phyloP scores from a whole-genome alignment of 35 echinoderm and acorn worm genomes.

The Amphiura filiformis region DNA sequence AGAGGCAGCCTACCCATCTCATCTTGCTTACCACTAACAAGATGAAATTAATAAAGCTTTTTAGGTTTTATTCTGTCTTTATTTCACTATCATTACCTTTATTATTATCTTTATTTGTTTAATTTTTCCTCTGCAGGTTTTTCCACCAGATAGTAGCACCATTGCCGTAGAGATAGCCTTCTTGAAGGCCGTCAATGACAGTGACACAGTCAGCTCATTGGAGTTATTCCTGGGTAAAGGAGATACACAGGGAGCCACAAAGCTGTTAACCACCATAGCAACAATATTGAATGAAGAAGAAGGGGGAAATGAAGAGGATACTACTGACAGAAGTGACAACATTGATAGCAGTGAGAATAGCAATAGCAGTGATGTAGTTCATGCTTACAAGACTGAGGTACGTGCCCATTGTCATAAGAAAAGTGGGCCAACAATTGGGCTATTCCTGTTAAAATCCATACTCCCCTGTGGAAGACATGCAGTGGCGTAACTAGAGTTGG shows the following conservation, averaged over 20 bases:
- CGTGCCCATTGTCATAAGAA: not conserved
- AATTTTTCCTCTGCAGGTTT: no score
- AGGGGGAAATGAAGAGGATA: not conserved
- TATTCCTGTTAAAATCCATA: no score
- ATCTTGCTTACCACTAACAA: no score
- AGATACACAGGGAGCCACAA: conserved; percentile 51
- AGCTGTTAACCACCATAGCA: conserved; percentile 44
- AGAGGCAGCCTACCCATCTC: no score
- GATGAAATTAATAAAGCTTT: no score
- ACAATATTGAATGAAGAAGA: conserved; percentile 49
- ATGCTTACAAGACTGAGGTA: conserved; percentile 1
- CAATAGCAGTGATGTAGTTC: not conserved
- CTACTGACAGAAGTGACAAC: not conserved
- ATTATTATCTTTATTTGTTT: no score
- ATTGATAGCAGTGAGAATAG: not conserved
- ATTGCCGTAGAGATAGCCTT: not conserved
- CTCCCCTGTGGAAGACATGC: no score
- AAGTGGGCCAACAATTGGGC: no score
- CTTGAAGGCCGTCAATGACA: conserved; percentile 25
- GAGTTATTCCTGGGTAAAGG: conserved; percentile 49
- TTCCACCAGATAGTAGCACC: conserved; percentile 50
- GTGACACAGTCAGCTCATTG: conserved; percentile 22
- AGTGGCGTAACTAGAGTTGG: no score
- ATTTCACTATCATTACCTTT: no score
- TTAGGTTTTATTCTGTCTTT: no score